Base-by-base conservation (phyloP, 1,140 invertebrate genomes). In the Helicorthomorpha holstii region DNA sequence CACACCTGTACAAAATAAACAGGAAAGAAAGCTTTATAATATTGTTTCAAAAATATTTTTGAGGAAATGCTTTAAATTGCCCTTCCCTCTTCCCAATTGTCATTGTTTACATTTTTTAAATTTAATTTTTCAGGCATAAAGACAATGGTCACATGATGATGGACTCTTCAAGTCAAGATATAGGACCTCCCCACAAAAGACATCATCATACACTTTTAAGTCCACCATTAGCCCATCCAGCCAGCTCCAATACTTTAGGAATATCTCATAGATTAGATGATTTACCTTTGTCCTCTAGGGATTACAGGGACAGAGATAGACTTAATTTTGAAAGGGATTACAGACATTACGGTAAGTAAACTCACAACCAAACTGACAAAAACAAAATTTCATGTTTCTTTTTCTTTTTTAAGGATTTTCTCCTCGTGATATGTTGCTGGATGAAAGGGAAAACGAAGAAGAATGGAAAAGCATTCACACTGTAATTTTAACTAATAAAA, bases 391-490 rank as follows among this genome's bases (percentile, higher is more conserved):
- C 29, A 34, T 34, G 29, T 46, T 46, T 46, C 44, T 46, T 46
- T 4, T 51, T 48, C 27, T 3, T 3, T 22, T 19, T 52, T 48
- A 2, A 10, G 41, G 44, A 44, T n/a, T n/a, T n/a, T n/a, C 2
- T 4, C 51, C 41, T 7, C 4, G 50, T 4, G 38, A 51, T 27
- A 16, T 51, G 4, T 12, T n/a, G n/a, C n/a, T 55, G 14, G 65
- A 65, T 34, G 64, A 59, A 52, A 61, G 54, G 27, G 63, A 59
- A 49, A 63, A 56, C 52, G 74, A 68, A 58, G 75, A 81, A 58
- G 84, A 91, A 67, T 87, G 88, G 89, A 81, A 84, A 63, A 90
- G 90, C 66, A 92, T 91, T 55, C 81, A 91, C 68, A 87, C 85
- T 54, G 74, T 75, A 60, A 68, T 64, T n/a, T 48, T 49, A 48